Conservation (phyloP, 2,888 invertebrate genomes). For the Urechis unicinctus region DNA sequence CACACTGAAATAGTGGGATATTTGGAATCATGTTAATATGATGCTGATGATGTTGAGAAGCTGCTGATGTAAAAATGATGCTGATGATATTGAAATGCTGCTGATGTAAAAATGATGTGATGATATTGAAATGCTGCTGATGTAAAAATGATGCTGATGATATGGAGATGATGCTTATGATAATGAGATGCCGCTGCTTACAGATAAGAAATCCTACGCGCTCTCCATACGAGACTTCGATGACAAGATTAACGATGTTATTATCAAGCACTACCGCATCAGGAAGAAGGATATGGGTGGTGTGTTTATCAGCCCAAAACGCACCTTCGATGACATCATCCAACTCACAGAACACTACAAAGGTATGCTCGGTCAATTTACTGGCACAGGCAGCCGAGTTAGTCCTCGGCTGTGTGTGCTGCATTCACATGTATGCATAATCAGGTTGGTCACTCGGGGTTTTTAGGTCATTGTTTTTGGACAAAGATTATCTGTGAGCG, state of each 20-base stretch:
- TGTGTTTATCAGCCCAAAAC: conserved; percentile 92
- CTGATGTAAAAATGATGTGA: no score
- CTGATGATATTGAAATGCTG: no score
- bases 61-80: no score
- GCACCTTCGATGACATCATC: conserved; percentile 87
- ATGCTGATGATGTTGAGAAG: conserved; percentile 1
- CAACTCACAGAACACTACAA: conserved; percentile 93
- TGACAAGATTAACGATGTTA: conserved; percentile 13
- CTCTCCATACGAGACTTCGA: conserved; percentile 22
- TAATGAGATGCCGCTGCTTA: not conserved
- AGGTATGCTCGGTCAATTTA: conserved; percentile 65
- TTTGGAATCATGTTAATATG: conserved; percentile 2
- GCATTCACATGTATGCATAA: no score
- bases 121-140: no score
- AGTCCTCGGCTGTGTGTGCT: no score
- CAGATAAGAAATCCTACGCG: conserved; percentile 21
- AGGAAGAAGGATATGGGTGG: conserved; percentile 86
- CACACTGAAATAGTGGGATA: not conserved
- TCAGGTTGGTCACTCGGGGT: not conserved
- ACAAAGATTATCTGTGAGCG: no score
- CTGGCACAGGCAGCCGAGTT: no score
- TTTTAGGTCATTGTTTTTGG: not conserved
- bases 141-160: not conserved
- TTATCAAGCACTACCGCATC: conserved; percentile 79
- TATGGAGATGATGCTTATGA: not conserved